Evolutionary conservation across 2,797 vertebrate genomes (phyloP).

Genomic region (Cichlasoma orientale): DNA sequence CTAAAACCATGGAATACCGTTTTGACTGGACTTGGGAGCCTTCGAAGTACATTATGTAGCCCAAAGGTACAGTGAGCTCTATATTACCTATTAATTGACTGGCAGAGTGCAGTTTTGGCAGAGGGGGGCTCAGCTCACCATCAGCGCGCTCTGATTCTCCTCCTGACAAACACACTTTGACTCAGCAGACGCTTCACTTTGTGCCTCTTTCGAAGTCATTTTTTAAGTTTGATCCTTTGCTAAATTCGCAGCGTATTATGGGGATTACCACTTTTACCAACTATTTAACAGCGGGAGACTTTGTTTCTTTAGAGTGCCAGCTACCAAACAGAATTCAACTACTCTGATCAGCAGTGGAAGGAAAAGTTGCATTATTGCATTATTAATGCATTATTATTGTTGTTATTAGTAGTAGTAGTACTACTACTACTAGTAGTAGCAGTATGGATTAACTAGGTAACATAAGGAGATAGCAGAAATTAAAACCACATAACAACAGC

Average conservation of each 20-base stretch:
- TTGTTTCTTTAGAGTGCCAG: not conserved
- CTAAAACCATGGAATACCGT: not conserved
- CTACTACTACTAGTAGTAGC: rapidly evolving
- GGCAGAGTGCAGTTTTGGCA: no score
- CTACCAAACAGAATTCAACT: not conserved
- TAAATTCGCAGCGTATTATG: no score
- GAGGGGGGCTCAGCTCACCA: no score
- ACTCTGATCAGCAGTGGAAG: not conserved
- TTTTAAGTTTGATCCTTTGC: not conserved
- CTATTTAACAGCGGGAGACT: not conserved
- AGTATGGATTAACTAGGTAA: not conserved
- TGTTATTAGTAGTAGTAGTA: rapidly evolving
- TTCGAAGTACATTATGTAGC: not conserved
- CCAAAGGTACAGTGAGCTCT: constrained; percentile 24
- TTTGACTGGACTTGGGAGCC: not conserved
- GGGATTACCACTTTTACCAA: not conserved
- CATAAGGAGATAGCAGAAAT: not conserved
- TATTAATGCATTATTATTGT: not conserved
- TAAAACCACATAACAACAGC: not conserved
- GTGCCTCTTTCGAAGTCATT: not conserved
- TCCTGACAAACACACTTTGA: not conserved
- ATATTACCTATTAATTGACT: not conserved
- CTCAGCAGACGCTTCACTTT: not conserved
- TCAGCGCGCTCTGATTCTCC: no score
- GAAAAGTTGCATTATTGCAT: no score